phyloP scores from a whole-genome alignment of 2,113 vertebrate genomes.

The Megalops atlanticus region DNA sequence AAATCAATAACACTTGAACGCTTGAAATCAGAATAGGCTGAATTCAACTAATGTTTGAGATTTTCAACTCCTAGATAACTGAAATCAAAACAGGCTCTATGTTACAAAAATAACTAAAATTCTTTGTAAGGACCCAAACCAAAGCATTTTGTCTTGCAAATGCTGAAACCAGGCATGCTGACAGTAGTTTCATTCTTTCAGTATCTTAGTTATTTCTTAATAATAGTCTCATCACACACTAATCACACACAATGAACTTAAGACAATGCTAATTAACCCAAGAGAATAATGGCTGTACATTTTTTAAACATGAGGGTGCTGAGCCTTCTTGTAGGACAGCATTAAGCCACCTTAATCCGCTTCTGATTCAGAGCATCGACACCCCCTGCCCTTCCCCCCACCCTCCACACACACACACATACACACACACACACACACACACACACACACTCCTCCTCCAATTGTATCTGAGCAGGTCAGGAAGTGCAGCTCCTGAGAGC shows the following conservation, averaged over 20 bases:
- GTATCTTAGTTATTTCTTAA: background rate
- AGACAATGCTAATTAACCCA: constrained; percentile 96
- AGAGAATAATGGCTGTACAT: constrained; percentile 88
- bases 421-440: background rate
- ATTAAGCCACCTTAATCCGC: constrained; percentile 78
- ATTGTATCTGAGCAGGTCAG: constrained; percentile 69
- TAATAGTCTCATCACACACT: constrained; percentile 43
- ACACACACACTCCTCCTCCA: constrained; percentile 44
- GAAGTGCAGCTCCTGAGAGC: constrained; percentile 83
- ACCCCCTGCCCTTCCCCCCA: constrained; percentile 43
- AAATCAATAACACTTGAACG: background rate
- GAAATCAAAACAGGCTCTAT: background rate
- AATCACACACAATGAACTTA: constrained; percentile 96
- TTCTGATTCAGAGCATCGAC: constrained; percentile 63
- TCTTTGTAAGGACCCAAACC: background rate
- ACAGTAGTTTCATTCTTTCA: background rate
- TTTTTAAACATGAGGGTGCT: constrained; percentile 56
- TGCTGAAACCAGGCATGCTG: background rate
- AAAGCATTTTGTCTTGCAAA: background rate
- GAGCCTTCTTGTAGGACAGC: constrained; percentile 80
- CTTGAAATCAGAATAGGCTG: background rate
- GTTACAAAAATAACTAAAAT: background rate
- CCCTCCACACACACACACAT: background rate
- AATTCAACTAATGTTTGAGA: background rate
- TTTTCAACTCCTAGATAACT: background rate